Base-by-base conservation (phyloP, 2,888 invertebrate species). In the Chalcosyrphus nemorum region DNA sequence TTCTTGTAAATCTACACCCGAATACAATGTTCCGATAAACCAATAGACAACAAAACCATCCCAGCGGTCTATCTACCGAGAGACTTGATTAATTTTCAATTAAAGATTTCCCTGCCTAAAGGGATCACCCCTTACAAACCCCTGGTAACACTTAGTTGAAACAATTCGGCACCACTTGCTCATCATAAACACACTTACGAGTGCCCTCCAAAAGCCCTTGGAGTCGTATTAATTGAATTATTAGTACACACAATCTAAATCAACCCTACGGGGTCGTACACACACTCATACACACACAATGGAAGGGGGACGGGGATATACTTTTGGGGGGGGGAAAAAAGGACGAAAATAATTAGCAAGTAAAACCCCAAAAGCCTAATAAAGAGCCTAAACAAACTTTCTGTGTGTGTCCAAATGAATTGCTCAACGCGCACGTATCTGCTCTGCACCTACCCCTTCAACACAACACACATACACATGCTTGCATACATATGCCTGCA, bases 61-160 rank as follows among this genome's bases (percentile, higher is more conserved):
- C 27, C n/a, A n/a, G n/a, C n/a, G n/a, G n/a, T n/a, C n/a, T n/a
- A n/a, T n/a, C n/a, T n/a, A n/a, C 63, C 24, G 15, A 56, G 24
- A 4, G 65, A 80, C 63, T 84, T 80, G 70, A 84, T 84, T 80
- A 84, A 84, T 84, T 84, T 80, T 75, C 84, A 84, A 80, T 84
- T 75, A 84, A 75, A 80, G 68, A 74, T 54, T 50, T 56, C 7
- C 50, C 27, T 43, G 35, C 56, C 65, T 45, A 2, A 1, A 35
- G 38, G 47, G 17, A 24, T 1, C 11, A 1, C 21, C 13, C n/a
- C n/a, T n/a, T n/a, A n/a, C n/a, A n/a, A n/a, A 2, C 9, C 0
- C 2, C 15, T 13, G 21, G n/a, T 9, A 13, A n/a, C 29, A 19
- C 50, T 41, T 19, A 65, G 57, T 43, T 43, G 43, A 72, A 71